phyloP scores from a whole-genome alignment of 2,888 invertebrate genomes.

The Megaustenia siamemsis region DNA sequence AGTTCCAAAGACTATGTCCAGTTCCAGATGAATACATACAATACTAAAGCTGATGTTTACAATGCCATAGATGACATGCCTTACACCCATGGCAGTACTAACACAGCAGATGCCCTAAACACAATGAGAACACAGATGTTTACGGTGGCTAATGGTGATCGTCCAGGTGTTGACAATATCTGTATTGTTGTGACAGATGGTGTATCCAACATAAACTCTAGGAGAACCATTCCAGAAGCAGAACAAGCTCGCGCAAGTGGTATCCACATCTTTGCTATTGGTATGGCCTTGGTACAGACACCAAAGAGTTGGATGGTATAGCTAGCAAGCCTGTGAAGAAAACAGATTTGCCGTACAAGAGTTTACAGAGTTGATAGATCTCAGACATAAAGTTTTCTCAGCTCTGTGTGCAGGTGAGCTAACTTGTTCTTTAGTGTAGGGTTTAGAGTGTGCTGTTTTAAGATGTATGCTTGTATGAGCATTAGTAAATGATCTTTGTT shows the following conservation, averaged over 20 bases:
- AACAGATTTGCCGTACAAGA: slow-evolving; percentile 65
- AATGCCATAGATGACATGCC: slow-evolving; percentile 66
- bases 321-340: slow-evolving; percentile 63
- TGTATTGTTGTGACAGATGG: slow-evolving; percentile 74
- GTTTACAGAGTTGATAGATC: slow-evolving; percentile 65
- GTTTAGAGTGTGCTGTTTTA: too few species aligned
- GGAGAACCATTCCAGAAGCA: slow-evolving; percentile 72
- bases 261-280: slow-evolving; percentile 64
- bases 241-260: slow-evolving; percentile 57
- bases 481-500: too few species aligned
- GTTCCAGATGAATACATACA: slow-evolving; percentile 65
- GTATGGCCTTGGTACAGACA: slow-evolving; percentile 68
- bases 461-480: too few species aligned
- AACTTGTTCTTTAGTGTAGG: too few species aligned
- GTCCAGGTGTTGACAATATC: slow-evolving; percentile 67
- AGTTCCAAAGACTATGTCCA: slow-evolving; percentile 63
- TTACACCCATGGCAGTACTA: slow-evolving; percentile 72
- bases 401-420: too few species aligned
- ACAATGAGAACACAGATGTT: slow-evolving; percentile 69
- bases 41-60: slow-evolving; percentile 61
- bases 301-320: slow-evolving; percentile 67
- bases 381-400: too few species aligned
- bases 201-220: slow-evolving; percentile 73
- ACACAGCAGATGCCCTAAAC: slow-evolving; percentile 74
- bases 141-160: slow-evolving; percentile 68